Conservation (phyloP, 2,888 invertebrate species). For the Limulus polyphemus region DNA sequence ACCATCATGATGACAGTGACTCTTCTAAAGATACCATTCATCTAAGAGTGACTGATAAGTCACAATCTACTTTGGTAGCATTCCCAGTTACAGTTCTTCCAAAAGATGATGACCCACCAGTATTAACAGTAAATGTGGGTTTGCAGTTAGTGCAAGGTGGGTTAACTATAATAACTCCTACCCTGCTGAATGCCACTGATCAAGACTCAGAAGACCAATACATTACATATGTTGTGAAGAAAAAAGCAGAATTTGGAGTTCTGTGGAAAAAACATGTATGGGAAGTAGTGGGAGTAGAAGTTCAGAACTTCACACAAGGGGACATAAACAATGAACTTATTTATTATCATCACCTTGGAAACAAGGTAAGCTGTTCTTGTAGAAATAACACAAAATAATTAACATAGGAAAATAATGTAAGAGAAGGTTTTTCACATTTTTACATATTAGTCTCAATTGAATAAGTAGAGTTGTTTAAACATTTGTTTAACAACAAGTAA, state of each 20-base stretch:
- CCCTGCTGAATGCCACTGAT: conserved; percentile 33
- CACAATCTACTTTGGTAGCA: conserved; percentile 31
- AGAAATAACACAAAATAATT: not conserved
- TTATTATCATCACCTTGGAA: conserved; percentile 35
- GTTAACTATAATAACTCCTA: conserved; percentile 30
- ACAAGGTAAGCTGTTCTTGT: conserved; percentile 18
- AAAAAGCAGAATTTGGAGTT: conserved; percentile 33
- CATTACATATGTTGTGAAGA: conserved; percentile 32
- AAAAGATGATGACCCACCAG: conserved; percentile 36
- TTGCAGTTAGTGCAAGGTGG: conserved; percentile 34
- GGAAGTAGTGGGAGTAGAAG: conserved; percentile 30
- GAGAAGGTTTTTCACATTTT: too few species aligned
- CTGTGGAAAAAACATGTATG: conserved; percentile 31
- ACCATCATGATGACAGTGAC: conserved; percentile 27
- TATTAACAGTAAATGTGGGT: conserved; percentile 33
- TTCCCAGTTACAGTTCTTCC: conserved; percentile 36
- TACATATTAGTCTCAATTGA: too few species aligned
- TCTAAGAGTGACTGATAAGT: conserved; percentile 34
- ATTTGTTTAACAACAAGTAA: too few species aligned
- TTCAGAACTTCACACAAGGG: conserved; percentile 33
- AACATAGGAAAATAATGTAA: not conserved
- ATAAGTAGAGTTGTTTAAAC: too few species aligned
- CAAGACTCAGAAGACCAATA: conserved; percentile 33
- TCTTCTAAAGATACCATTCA: conserved; percentile 33
- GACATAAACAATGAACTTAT: conserved; percentile 35